Base-by-base conservation (phyloP, 2,888 invertebrate species). In the Aspidiotus rigidus region DNA sequence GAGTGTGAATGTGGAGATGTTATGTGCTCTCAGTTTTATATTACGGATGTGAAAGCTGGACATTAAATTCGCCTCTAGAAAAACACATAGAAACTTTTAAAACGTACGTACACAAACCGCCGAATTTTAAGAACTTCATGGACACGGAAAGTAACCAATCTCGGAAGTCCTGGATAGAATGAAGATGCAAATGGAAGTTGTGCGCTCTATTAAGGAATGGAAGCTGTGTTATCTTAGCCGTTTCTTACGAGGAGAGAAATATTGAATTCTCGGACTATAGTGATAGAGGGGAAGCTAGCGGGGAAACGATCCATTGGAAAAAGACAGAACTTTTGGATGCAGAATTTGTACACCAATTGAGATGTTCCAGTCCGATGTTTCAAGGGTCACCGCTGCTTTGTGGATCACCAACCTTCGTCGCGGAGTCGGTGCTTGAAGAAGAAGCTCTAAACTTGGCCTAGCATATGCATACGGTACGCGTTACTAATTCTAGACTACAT, bases 1-100 rank as follows among this genome's bases (percentile, higher is more conserved):
- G 49, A 49, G 11, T 49, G 49, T 6, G n/a, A 6, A 49, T 49
- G 49, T 13, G 6, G 49, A 49, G 49, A 49, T 13, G 49, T 6
- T 49, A 49, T n/a, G 49, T 49, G 1, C 49, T 49, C 6, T n/a
- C 49, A 49, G 49, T 49, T 49, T 28, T 5, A 49, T 49, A 49
- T 49, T 49, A 49, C 49, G n/a, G 49, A 49, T 49, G 49, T 6
- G 49, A 49, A 49, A 49, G 49, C n/a, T 49, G 49, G 49, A 49
- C 49, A 49, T 49, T 49, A 49, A 49, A 49, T n/a, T 2, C 6
- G 49, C 6, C 6, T n/a, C 49, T 49, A 49, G 49, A 49, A 49
- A 49, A 49, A 11, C 49, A 6, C n/a, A 49, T 49, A 49, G 49
- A 49, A 6, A 6, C 49, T 13, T 49, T 49, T 6, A 2, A 49